A percentile compares a stretch with the other conserved stretches of the same genome.
Conservation (phyloP, 2,113 vertebrate species). For the Pardalotus punctatus region DNA sequence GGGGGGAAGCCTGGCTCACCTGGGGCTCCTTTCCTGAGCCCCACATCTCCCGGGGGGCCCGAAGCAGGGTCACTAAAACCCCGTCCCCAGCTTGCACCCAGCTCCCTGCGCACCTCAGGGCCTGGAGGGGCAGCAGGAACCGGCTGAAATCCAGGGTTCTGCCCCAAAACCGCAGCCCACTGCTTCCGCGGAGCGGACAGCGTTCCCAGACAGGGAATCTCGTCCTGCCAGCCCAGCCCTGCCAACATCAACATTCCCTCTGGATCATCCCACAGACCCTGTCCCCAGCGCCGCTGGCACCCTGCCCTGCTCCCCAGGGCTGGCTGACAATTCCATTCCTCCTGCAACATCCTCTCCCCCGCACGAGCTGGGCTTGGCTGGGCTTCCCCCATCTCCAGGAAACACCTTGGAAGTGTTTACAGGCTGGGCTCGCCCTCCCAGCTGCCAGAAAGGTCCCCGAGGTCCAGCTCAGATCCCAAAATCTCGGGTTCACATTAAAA, state of each 20-base stretch:
- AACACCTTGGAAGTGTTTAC: conserved; percentile 26
- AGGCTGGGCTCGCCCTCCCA: not conserved
- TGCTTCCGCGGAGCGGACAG: not conserved
- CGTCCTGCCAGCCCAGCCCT: not conserved
- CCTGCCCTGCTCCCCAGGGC: not conserved
- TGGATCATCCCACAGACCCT: fast-evolving
- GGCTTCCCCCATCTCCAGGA: not conserved
- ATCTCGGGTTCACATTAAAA: not conserved
- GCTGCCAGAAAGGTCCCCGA: not conserved
- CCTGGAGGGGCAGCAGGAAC: not conserved
- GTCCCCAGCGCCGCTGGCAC: not conserved
- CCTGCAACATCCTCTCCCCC: not conserved
- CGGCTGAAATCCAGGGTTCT: not conserved
- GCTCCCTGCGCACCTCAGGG: not conserved
- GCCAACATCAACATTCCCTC: not conserved
- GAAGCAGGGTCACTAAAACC: not conserved
- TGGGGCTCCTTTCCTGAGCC: fast-evolving
- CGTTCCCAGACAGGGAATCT: not conserved
- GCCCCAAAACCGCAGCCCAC: not conserved
- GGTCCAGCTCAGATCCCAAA: not conserved
- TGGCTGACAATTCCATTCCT: not conserved
- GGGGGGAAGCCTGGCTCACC: not conserved
- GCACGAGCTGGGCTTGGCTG: not conserved
- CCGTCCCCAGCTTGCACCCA: not conserved
- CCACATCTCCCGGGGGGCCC: not conserved